These are phyloP conservation scores for Lithophane ornitopus DNA, from an alignment of 2,888 invertebrate species.

Conservation along the genomic window DNA sequence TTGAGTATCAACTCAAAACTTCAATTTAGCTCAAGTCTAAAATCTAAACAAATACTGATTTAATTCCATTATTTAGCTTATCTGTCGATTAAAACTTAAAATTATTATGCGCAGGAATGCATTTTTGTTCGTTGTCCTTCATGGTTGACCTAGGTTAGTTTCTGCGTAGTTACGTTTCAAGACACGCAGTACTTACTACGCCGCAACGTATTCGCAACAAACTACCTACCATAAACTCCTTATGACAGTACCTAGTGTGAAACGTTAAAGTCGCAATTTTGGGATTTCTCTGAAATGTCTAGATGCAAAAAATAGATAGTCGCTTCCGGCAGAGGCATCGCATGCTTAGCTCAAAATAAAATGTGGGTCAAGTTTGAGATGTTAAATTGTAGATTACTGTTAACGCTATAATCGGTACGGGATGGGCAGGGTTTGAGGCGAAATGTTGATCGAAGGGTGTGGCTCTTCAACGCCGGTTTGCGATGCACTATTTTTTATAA, in stretches of 20 bases:
- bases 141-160: slow-evolving; percentile 66
- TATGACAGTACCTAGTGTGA: slow-evolving; percentile 13
- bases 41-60: neutral
- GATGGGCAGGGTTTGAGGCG: neutral
- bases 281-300: slow-evolving; percentile 23
- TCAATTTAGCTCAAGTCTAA: neutral
- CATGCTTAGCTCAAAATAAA: slow-evolving; percentile 20
- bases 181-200: slow-evolving; percentile 54
- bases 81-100: neutral
- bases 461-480: slow-evolving; percentile 3
- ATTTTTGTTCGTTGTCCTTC: slow-evolving; percentile 53
- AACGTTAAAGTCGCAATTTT: slow-evolving; percentile 17
- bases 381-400: neutral
- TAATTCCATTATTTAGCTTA: neutral
- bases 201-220: slow-evolving; percentile 26
- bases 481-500: slow-evolving; percentile 39
- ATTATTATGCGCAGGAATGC: neutral
- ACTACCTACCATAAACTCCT: slow-evolving; percentile 22
- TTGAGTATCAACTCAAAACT: neutral
- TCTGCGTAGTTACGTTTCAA: slow-evolving; percentile 57
- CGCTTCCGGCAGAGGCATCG: slow-evolving; percentile 7
- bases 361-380: slow-evolving; percentile 20
- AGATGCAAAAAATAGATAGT: slow-evolving; percentile 20
- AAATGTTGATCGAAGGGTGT: slow-evolving; percentile 5
- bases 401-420: neutral